Percentiles rank a stretch among this genome's conserved stretches.
Conservation (phyloP, 1,140 invertebrate genomes). For the Contarinia nasturtii region DNA sequence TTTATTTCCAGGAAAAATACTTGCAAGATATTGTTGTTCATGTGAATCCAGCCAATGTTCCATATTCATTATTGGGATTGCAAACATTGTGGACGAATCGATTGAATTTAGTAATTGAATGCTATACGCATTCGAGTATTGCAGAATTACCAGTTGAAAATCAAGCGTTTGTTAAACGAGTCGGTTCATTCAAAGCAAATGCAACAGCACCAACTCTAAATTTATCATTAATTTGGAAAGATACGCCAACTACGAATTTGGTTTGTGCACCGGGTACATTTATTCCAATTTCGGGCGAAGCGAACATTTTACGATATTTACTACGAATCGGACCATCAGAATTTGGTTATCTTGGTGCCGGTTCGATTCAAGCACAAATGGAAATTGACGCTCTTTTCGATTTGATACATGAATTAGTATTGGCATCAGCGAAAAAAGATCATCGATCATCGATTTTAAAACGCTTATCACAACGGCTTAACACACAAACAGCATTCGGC, state of each 20-base stretch:
- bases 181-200: background rate
- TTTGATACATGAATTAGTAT: too few relatives aligned
- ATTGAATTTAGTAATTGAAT: background rate
- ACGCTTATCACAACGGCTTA: too few relatives aligned
- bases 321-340: background rate
- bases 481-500: too few relatives aligned
- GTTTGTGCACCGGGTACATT: background rate
- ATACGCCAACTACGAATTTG: background rate
- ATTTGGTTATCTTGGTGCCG: too few relatives aligned
- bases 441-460: too few relatives aligned
- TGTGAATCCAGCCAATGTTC: slow-evolving; percentile 1
- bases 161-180: background rate
- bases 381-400: too few relatives aligned
- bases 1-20: background rate
- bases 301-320: background rate
- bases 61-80: background rate
- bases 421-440: too few relatives aligned
- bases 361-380: too few relatives aligned
- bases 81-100: background rate
- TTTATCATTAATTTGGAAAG: slow-evolving; percentile 1
- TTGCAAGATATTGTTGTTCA: background rate
- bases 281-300: slow-evolving; percentile 1
- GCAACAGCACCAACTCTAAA: background rate
- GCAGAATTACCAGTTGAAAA: background rate
- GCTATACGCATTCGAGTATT: background rate